Conservation (phyloP, 2,797 vertebrate species). For the Neosilurus hyrtlii region DNA sequence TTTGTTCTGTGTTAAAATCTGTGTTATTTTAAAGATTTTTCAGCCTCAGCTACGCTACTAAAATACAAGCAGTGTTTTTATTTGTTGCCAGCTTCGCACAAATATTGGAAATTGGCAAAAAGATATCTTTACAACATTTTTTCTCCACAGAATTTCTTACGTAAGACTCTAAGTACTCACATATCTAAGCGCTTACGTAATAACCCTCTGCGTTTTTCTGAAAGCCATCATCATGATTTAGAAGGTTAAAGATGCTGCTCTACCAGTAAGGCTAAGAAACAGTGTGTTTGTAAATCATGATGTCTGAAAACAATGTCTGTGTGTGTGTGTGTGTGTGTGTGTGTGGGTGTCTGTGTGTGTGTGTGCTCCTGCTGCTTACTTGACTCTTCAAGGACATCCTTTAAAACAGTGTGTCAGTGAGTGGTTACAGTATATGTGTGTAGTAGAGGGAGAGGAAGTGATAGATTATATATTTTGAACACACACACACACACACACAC, state of each 20-base stretch:
- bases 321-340: neutral
- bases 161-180: too few relatives aligned
- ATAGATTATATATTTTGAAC: too few relatives aligned
- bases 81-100: neutral
- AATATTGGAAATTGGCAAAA: neutral
- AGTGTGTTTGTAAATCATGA: neutral
- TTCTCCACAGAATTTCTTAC: neutral
- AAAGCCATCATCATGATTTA: neutral
- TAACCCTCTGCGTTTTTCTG: neutral
- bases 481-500: too few relatives aligned
- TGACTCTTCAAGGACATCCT: slow-evolving; percentile 38
- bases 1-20: neutral
- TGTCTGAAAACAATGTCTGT: neutral
- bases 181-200: neutral
- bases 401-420: neutral
- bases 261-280: neutral
- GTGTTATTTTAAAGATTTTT: neutral
- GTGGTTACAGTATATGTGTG: neutral
- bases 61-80: neutral
- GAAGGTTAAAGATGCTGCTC: neutral
- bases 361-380: slow-evolving; percentile 9
- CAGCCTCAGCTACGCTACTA: neutral
- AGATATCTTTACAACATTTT: neutral
- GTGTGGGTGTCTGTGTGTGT: neutral
- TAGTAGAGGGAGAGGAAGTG: too few relatives aligned